phyloP scores from a whole-genome alignment of 2,797 vertebrate genomes.

The Nothura maculosa region DNA sequence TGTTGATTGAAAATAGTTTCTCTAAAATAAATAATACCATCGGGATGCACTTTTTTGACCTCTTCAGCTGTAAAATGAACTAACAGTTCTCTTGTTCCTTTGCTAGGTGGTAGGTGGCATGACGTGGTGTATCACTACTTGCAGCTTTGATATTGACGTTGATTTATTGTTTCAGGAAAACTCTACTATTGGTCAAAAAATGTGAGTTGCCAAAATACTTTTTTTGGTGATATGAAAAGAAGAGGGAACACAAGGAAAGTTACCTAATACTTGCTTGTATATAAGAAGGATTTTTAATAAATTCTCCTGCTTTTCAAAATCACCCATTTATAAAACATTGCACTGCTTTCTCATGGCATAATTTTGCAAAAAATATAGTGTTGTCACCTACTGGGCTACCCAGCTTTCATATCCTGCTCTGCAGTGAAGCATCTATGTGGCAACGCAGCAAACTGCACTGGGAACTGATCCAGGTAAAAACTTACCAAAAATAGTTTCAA shows the following conservation, averaged over 20 bases:
- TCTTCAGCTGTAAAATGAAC: not conserved
- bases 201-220: conserved; percentile 84
- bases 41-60: not conserved
- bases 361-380: not conserved
- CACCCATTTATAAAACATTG: not conserved
- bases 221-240: not conserved
- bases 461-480: conserved; percentile 32
- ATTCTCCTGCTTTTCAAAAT: not conserved
- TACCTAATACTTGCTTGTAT: not conserved
- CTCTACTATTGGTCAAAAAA: conserved; percentile 98
- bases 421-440: not conserved
- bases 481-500: conserved; percentile 15
- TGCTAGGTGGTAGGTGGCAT: conserved; percentile 96
- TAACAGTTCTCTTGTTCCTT: conserved; percentile 8
- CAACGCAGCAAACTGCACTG: not conserved
- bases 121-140: conserved; percentile 99
- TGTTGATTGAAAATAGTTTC: not conserved
- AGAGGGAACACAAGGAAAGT: rapidly evolving
- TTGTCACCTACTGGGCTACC: not conserved
- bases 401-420: not conserved
- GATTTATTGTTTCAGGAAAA: conserved; percentile 99
- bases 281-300: not conserved
- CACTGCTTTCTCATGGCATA: not conserved
- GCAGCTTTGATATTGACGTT: conserved; percentile 95
- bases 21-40: not conserved